These are phyloP conservation scores for Metellina segmentata DNA, from an alignment of 2,888 invertebrate species.

Conservation along the genomic window DNA sequence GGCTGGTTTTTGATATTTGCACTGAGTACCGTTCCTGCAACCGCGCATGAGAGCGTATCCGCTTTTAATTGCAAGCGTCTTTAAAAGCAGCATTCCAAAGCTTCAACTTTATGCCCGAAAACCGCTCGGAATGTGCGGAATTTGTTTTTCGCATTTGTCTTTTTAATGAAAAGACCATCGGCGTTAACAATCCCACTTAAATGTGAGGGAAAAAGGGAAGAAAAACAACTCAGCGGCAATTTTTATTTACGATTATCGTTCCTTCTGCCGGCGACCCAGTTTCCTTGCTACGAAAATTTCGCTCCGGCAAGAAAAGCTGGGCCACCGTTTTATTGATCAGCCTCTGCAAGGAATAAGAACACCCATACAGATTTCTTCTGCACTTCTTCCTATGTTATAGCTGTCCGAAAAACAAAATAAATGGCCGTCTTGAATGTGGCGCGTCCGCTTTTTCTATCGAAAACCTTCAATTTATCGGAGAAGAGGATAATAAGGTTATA, in stretches of 20 bases:
- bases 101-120: not conserved
- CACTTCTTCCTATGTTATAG: not conserved
- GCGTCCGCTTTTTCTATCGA: slow-evolving; percentile 2
- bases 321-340: slow-evolving; percentile 15
- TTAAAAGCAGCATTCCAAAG: slow-evolving; percentile 4
- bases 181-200: slow-evolving; percentile 54
- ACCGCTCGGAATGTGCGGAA: not conserved
- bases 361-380: not conserved
- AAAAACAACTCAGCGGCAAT: not conserved
- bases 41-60: not conserved
- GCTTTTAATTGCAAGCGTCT: slow-evolving; percentile 15
- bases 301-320: not conserved
- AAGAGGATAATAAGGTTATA: slow-evolving; percentile 1
- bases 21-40: not conserved
- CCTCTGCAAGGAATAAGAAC: not conserved
- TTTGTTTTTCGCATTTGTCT: slow-evolving; percentile 35
- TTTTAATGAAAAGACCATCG: slow-evolving; percentile 53
- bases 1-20: not conserved
- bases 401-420: slow-evolving; percentile 10
- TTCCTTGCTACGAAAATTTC: not conserved
- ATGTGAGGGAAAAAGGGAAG: not conserved
- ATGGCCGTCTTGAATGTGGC: slow-evolving; percentile 9
- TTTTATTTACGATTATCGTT: slow-evolving; percentile 29
- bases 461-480: slow-evolving; percentile 6
- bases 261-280: not conserved